Base-by-base conservation (phyloP, 2,888 invertebrate species). In the Minunthozetes semirufus region DNA sequence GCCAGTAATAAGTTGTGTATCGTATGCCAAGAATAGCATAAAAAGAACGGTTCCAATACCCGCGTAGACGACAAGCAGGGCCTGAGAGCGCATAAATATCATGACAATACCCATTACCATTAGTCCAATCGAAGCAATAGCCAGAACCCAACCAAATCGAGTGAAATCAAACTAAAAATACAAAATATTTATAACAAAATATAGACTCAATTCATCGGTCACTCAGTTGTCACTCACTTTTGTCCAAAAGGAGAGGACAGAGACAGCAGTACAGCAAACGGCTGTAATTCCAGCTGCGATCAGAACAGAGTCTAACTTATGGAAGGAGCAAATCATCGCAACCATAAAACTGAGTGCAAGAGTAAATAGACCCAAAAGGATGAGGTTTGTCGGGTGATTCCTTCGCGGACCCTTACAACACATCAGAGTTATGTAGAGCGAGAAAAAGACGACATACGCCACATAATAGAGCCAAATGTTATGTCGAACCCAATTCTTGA, bases 381-480 rank as follows among this genome's bases (percentile, higher is more conserved):
- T 42, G n/a, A 77, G 33, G 50, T 77, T 77, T 15, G 68, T 74
- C 19, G 77, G 77, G 33, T 73, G 27, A 29, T 27, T 70, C 9
- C 77, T 73, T 25, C 76, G 74, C 8, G 73, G 53, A 3, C 59
- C 66, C 38, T 76, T 63, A 27, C 76, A 76, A 56, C 77, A 77
- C 56, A 77, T 71, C 22, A 77, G 75, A 13, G 59, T 72, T 59
- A 77, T 29, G 72, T 77, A 77, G 3, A 68, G 73, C 61, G 71
- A 59, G 29, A 77, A 46, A 22, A 77, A 77, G 15, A 46, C 74
- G 19, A 63, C 61, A 33, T 66, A 66, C 5, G 63, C 15, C 9
- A 66, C 38, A 2, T 19, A 66, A 66, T 66, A 66, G 19, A 66
- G 33, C 63, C 63, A 66, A 9, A 11, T 17, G 38, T 66, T 38